These are phyloP conservation scores for Drosophila aldrichi DNA, from an alignment of 2,888 invertebrate genomes.

Conservation along the genomic window DNA sequence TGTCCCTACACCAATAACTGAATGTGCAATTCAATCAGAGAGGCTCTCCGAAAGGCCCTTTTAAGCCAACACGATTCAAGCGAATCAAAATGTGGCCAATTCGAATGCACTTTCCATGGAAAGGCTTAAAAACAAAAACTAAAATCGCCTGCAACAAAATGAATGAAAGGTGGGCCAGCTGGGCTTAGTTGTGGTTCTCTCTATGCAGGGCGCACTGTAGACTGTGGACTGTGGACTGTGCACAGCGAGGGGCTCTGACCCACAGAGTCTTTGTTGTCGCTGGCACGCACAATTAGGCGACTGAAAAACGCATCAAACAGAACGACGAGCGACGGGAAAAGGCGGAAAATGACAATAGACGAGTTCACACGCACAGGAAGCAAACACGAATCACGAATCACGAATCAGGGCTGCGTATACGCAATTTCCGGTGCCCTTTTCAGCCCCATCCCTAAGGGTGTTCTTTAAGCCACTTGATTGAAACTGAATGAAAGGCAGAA, in stretches of 20 bases:
- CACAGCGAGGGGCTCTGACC: slow-evolving; percentile 11
- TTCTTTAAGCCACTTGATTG: background rate
- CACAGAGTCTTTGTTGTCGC: slow-evolving; percentile 37
- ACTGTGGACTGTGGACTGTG: background rate
- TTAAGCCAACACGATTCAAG: background rate
- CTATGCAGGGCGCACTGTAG: background rate
- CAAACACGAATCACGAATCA: slow-evolving; percentile 8
- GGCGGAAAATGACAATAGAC: slow-evolving; percentile 20
- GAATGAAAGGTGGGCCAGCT: slow-evolving; percentile 9
- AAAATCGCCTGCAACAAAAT: slow-evolving; percentile 6
- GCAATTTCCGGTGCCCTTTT: slow-evolving; percentile 23
- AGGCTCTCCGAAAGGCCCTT: background rate
- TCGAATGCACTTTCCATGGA: slow-evolving; percentile 23
- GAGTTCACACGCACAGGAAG: slow-evolving; percentile 18
- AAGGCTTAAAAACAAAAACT: slow-evolving; percentile 7
- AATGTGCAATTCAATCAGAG: slow-evolving; percentile 3
- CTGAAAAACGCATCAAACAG: slow-evolving; percentile 51
- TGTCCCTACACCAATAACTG: background rate
- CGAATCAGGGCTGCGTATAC: slow-evolving; percentile 20
- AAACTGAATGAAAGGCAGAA: background rate
- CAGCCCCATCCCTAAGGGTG: background rate
- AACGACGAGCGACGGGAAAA: slow-evolving; percentile 19
- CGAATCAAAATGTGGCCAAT: slow-evolving; percentile 12
- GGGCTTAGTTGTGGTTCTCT: slow-evolving; percentile 10
- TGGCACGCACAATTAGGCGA: slow-evolving; percentile 66